Evolutionary conservation across 2,888 invertebrate species (phyloP).

Genomic region (Eupithecia vulgata): DNA sequence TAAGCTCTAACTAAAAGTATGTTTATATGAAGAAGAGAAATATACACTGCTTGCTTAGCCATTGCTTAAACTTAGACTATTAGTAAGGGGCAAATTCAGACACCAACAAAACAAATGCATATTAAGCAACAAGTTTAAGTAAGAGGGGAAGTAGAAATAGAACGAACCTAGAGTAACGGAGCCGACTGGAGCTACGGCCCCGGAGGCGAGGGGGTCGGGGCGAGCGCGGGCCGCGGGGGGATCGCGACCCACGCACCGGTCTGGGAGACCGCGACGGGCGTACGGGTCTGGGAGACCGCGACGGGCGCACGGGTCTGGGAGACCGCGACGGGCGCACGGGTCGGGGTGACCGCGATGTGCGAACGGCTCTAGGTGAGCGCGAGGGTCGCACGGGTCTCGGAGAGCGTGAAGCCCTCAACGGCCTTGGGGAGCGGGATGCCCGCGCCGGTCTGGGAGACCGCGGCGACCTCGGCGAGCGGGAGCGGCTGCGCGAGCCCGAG

Average conservation of each 20-base stretch:
- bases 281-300: conserved; percentile 52
- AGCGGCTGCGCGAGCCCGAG: conserved; percentile 70
- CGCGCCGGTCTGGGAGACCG: conserved; percentile 56
- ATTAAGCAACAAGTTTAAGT: neutral
- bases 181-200: conserved; percentile 67
- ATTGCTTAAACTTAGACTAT: neutral
- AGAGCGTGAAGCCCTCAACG: conserved; percentile 48
- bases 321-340: conserved; percentile 49
- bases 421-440: conserved; percentile 44
- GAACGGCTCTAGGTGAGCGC: conserved; percentile 51
- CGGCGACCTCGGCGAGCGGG: conserved; percentile 42
- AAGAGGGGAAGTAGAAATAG: conserved; percentile 6
- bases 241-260: conserved; percentile 57
- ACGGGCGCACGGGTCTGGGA: conserved; percentile 50
- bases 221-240: conserved; percentile 50
- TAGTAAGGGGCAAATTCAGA: neutral
- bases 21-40: neutral
- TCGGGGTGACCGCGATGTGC: conserved; percentile 59
- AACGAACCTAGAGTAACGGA: conserved; percentile 77
- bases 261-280: conserved; percentile 47
- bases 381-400: conserved; percentile 33
- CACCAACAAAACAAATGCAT: neutral
- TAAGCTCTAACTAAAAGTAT: neutral
- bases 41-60: neutral
- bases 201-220: conserved; percentile 62